These are phyloP conservation scores for Sinopyrophorus schimmeli DNA, from an alignment of 2,888 invertebrate genomes.

Conservation along the genomic window DNA sequence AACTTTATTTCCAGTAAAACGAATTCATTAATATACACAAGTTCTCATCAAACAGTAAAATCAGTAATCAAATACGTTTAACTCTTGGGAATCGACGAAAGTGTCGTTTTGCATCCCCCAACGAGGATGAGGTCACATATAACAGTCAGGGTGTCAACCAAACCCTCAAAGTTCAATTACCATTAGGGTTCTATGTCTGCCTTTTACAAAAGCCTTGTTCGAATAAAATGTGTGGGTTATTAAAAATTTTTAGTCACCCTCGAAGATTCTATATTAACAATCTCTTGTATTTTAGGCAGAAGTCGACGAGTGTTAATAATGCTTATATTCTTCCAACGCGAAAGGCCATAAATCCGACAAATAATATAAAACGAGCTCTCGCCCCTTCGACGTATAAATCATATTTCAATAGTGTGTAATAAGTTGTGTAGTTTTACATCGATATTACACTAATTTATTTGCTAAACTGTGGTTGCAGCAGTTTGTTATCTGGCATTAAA, in stretches of 20 bases:
- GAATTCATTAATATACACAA: not conserved
- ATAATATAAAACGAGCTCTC: constrained; percentile 33
- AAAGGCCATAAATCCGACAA: no score
- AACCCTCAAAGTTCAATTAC: constrained; percentile 13
- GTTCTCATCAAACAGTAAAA: not conserved
- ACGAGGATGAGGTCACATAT: constrained; percentile 21
- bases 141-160: constrained; percentile 19
- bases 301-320: no score
- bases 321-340: no score
- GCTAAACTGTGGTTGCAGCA: constrained; percentile 36
- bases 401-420: constrained; percentile 32
- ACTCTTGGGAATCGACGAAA: constrained; percentile 17
- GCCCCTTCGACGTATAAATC: constrained; percentile 29
- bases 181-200: no score
- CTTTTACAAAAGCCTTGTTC: no score
- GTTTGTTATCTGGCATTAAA: constrained; percentile 43
- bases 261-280: no score
- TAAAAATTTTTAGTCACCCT: no score
- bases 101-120: constrained; percentile 23
- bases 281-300: no score
- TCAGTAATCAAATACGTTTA: constrained; percentile 6
- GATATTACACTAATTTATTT: constrained; percentile 32
- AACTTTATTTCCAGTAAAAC: not conserved
- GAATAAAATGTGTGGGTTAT: no score
- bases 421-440: constrained; percentile 23